Percentiles rank a stretch among this genome's conserved stretches.
phyloP scores from a whole-genome alignment of 2,797 vertebrate genomes.

The Hypotaenidia okinawae region DNA sequence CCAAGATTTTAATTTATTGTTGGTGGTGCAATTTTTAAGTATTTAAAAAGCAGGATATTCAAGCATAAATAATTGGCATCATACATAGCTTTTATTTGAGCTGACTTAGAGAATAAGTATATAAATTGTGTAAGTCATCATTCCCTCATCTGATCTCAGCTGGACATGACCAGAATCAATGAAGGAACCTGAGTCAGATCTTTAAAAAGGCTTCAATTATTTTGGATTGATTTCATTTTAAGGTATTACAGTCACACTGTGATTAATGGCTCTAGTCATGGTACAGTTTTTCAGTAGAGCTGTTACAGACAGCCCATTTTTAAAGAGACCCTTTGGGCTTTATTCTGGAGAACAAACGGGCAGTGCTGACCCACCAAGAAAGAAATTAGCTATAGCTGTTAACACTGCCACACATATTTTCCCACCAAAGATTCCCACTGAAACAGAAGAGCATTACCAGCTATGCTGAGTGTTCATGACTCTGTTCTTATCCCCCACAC shows the following conservation, averaged over 20 bases:
- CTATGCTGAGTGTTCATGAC: not conserved
- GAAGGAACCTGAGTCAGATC: not conserved
- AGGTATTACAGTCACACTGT: not conserved
- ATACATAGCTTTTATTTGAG: not conserved
- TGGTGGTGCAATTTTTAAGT: not conserved
- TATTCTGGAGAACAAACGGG: not conserved
- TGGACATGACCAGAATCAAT: not conserved
- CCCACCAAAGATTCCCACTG: not conserved
- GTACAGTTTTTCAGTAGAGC: not conserved
- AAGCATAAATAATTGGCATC: not conserved
- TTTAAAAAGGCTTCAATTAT: slow-evolving; percentile 48
- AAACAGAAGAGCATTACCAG: not conserved
- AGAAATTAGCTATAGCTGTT: not conserved
- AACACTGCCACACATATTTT: not conserved
- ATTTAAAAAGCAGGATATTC: not conserved
- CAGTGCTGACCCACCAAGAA: not conserved
- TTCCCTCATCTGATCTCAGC: not conserved
- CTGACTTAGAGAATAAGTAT: not conserved
- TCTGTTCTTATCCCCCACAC: not conserved
- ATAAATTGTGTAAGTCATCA: not conserved
- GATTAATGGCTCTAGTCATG: not conserved
- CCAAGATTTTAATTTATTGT: not conserved
- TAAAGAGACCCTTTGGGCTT: not conserved
- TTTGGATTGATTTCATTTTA: slow-evolving; percentile 31
- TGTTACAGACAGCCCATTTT: slow-evolving; percentile 10